Evolutionary conservation across 1,140 invertebrate genomes (phyloP), one percentile per base, ranked within the genome.

Genomic region (Temnothorax longispinosus): DNA sequence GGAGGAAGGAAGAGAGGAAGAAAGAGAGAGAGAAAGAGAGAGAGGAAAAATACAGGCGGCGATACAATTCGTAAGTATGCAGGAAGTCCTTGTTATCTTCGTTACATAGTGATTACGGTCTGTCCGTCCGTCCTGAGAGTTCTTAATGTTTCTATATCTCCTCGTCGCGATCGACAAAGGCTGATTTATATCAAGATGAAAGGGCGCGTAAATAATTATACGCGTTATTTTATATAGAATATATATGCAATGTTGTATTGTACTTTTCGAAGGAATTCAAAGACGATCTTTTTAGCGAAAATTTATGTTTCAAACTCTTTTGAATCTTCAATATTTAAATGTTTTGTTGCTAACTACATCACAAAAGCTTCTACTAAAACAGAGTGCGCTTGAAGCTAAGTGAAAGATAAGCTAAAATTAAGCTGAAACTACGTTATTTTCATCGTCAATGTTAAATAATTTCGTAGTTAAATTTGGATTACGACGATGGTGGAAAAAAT

Each of bases 21-120:
- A 54, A 44, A 78, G 52, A 13, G 44, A 47, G 60, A 81, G 54
- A 27, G 27, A 54, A 44, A 78, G 52, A 13, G 44, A 47, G 60
- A 81, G 54, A 71, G 44, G 13, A 32, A 67, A 65, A 72, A 74
- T 62, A 72, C 77, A 58, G 77, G 62, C 62, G 69, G 62, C 74
- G 60, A 64, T 69, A 85, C 88, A 67, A 80, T 87, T 87, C 84
- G 80, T 88, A 92, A 91, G 90, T 87, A 92, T 87, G 87, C 92
- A 93, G 92, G 92, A 93, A 93, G 91, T 91, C 85, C 92, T 93
- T 91, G 88, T 93, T 93, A 91, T 93, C 90, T 91, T 92, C 88
- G 91, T 93, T 93, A 93, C 84, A 80, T 27, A 32, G 80, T 89
- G 91, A 93, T 93, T 92, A 87, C 80, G 82, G 72, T 44, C 87